Conservation (phyloP, 1,140 invertebrate genomes). For the Dendroctonus valens region DNA sequence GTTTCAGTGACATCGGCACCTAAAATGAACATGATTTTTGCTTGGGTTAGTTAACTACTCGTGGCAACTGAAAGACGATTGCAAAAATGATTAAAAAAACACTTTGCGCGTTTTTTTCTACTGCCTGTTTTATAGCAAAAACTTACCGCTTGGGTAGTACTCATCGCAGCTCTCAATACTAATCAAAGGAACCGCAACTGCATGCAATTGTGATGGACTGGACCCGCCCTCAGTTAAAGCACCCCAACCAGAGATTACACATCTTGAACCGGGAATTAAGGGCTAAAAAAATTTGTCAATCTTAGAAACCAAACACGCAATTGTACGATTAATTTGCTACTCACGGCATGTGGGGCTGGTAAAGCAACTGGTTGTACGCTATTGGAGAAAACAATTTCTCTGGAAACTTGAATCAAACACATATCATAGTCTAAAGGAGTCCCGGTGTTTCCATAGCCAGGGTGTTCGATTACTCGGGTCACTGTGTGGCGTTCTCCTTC, state of each 20-base stretch:
- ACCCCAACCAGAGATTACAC: constrained; percentile 39
- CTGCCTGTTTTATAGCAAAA: too few species aligned
- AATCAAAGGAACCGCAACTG: constrained; percentile 7
- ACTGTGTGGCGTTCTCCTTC: not conserved
- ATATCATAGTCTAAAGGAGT: not conserved
- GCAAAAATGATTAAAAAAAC: too few species aligned
- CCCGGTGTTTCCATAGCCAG: not conserved
- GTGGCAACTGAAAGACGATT: too few species aligned
- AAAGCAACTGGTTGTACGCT: constrained; percentile 4
- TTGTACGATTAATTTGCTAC: not conserved
- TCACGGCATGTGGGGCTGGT: not conserved
- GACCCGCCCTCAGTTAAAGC: constrained; percentile 27
- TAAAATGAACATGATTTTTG: too few species aligned
- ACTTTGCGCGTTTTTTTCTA: too few species aligned
- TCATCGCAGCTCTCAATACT: constrained; percentile 2
- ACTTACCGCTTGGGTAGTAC: not conserved
- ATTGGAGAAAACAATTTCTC: not conserved
- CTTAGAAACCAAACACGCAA: too few species aligned
- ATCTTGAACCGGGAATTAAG: not conserved
- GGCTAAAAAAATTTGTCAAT: not conserved
- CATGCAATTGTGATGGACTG: not conserved
- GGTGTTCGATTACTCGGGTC: not conserved
- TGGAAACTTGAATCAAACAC: not conserved
- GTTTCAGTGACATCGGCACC: constrained; percentile 41
- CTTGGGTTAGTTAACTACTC: too few species aligned